These are phyloP conservation scores for human DNA, from an alignment of 2,113 vertebrate genomes.

Conservation along the genomic window DNA sequence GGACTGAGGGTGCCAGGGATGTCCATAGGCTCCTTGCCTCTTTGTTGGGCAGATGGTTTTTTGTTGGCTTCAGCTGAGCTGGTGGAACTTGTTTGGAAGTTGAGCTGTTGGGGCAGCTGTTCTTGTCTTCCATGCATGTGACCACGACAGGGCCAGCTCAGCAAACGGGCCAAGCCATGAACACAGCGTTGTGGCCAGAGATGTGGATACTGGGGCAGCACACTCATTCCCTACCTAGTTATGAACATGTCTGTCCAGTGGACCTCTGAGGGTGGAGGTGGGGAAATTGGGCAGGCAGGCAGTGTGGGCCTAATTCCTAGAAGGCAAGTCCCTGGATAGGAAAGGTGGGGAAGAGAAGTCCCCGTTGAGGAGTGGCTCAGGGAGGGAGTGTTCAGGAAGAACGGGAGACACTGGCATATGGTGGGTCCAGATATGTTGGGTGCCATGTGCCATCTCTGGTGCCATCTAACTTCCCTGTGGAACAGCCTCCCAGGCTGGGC, in stretches of 20 bases:
- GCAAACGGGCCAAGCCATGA: neutral
- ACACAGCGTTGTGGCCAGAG: neutral
- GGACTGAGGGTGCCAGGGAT: fast-evolving
- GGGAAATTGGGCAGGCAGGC: too few species aligned
- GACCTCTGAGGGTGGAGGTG: too few species aligned
- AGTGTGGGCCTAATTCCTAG: neutral
- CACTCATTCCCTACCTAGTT: fast-evolving
- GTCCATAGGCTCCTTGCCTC: neutral
- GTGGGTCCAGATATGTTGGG: fast-evolving
- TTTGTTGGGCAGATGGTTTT: neutral
- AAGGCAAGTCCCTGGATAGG: neutral
- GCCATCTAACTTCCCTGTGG: neutral
- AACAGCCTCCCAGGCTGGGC: fast-evolving
- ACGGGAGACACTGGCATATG: neutral
- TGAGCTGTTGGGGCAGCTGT: neutral
- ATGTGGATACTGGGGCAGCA: neutral
- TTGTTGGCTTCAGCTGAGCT: neutral
- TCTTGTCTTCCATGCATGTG: neutral
- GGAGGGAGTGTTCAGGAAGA: neutral
- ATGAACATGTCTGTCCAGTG: neutral
- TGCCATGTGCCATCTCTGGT: fast-evolving
- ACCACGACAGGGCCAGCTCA: neutral
- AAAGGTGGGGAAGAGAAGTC: neutral
- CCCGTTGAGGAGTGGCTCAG: neutral
- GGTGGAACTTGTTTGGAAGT: neutral